These are phyloP conservation scores for Rattus norvegicus DNA, from an alignment of 2,113 vertebrate species.

Conservation along the genomic window DNA sequence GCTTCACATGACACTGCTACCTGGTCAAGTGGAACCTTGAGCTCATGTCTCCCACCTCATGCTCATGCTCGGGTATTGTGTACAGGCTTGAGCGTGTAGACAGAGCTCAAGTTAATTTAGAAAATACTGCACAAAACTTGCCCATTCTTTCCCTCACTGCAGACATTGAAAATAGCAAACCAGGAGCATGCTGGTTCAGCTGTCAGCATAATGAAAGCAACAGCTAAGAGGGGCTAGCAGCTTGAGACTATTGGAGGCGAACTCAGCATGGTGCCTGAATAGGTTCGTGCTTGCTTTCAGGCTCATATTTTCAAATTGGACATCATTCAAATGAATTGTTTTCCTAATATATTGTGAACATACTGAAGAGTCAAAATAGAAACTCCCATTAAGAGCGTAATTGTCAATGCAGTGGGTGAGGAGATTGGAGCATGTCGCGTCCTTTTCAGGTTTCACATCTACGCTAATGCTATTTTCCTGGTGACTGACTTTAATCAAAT, in stretches of 20 bases:
- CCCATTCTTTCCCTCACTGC: conserved; percentile 61
- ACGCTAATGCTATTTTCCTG: not conserved
- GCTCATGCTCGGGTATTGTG: not conserved
- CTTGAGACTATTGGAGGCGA: rapidly evolving
- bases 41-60: conserved; percentile 56
- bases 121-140: conserved; percentile 64
- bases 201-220: conserved; percentile 49
- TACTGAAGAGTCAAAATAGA: not conserved
- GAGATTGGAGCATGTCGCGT: not conserved
- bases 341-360: not conserved
- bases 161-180: conserved; percentile 22
- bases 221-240: conserved; percentile 19
- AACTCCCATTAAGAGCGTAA: not conserved
- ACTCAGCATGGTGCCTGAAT: not conserved
- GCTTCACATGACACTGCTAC: conserved; percentile 54
- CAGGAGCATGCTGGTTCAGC: not conserved
- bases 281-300: conserved; percentile 52
- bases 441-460: not conserved
- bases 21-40: conserved; percentile 71
- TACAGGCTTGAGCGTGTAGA: rapidly evolving
- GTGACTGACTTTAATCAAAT: conserved; percentile 59
- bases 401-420: not conserved
- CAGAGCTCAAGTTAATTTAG: conserved; percentile 78
- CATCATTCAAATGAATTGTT: conserved; percentile 37
- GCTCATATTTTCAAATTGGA: conserved; percentile 45